Evolutionary conservation across 1,140 invertebrate genomes (phyloP), one percentile per base, ranked within the genome.

Genomic region (Macrosteles quadrilineatus): DNA sequence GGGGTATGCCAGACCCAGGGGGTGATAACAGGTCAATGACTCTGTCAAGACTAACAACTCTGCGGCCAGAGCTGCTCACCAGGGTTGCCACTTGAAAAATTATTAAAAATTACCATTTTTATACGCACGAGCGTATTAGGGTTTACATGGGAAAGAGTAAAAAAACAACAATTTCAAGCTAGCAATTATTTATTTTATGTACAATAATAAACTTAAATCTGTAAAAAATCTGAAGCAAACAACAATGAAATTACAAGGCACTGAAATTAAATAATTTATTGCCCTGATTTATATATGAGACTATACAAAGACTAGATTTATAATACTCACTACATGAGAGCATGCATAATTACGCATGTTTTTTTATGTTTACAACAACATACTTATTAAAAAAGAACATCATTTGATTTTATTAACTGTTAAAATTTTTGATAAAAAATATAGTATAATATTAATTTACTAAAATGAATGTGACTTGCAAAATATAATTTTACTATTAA

Each of bases 161-260:
- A 36, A 36, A 6, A 36, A 36, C 14, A 36, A 14, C 14, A 36
- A 6, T 36, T 14, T 36, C 4, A 36, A 36, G 32, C 32, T 36
- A 6, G 32, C 32, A 36, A 6, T 36, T 14, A 36, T 36, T 36
- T 14, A 36, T 36, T 50, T 50, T 50, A 50, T 50, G 17, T 50
- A 50, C 47, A 50, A 50, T 19, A 50, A 50, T 50, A 50, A 50
- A 50, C n/a, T 19, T 9, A 9, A 3, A 50, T 50, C 3, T 50
- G n/a, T 50, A 50, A 50, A 50, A 50, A 50, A 11, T 50, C 47
- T 19, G 3, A 50, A 50, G 47, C 47, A 50, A 50, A 50, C 47
- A 50, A 50, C 47, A 50, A 50, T 50, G 21, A 50, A 50, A 50
- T 50, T 50, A 50, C 47, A 50, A 50, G 47, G 47, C 47, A 50